These are phyloP conservation scores for Chanos chanos DNA, from an alignment of 2,797 vertebrate genomes.

Conservation along the genomic window DNA sequence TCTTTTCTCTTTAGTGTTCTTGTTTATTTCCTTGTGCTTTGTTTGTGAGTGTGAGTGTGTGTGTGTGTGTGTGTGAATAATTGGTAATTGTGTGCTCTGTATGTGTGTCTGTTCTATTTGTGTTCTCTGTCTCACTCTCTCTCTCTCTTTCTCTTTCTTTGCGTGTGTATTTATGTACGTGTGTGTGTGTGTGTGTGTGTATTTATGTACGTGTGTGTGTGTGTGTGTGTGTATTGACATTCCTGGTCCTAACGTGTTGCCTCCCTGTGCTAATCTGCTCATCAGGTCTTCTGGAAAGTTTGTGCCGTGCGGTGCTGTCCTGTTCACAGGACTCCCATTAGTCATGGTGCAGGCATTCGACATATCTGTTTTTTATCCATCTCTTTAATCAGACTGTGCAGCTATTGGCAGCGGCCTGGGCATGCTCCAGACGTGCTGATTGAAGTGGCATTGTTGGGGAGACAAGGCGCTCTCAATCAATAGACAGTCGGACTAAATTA, in stretches of 20 bases:
- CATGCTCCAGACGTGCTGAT: conserved; percentile 72
- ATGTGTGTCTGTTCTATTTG: conserved; percentile 60
- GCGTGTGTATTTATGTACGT: no score
- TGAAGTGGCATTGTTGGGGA: conserved; percentile 82
- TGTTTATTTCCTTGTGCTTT: no score
- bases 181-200: no score
- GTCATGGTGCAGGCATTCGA: conserved; percentile 82
- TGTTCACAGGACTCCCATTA: conserved; percentile 84
- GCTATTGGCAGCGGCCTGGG: conserved; percentile 77
- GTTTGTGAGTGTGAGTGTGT: no score
- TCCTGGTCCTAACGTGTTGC: conserved; percentile 68
- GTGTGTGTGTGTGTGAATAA: no score
- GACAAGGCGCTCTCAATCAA: conserved; percentile 77
- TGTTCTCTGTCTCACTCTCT: conserved; percentile 13
- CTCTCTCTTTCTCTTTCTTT: conserved; percentile 40
- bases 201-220: no score
- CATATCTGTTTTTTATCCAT: conserved; percentile 86
- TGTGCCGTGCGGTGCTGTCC: conserved; percentile 84
- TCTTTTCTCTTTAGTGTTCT: no score
- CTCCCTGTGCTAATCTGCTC: conserved; percentile 82
- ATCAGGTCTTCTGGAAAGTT: conserved; percentile 85
- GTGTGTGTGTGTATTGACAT: conserved; percentile 71
- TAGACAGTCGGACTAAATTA: conserved; percentile 80
- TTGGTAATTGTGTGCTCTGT: no score
- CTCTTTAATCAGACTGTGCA: conserved; percentile 89